Evolutionary conservation across 2,888 invertebrate species (phyloP).

Genomic region (Mythimna vitellina): DNA sequence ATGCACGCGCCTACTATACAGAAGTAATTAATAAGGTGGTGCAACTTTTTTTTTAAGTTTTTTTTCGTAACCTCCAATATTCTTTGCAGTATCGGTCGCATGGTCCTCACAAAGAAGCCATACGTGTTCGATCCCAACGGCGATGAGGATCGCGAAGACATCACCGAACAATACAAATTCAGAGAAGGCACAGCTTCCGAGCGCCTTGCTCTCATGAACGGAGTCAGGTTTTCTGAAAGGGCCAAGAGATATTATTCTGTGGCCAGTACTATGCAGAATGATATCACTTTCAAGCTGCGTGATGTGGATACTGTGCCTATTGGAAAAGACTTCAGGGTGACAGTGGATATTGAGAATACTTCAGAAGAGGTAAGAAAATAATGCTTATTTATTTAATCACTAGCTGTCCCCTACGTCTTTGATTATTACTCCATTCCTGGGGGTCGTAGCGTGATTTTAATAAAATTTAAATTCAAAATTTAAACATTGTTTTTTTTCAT

Average conservation of each 20-base stretch:
- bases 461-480: too few relatives aligned
- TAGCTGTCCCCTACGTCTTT: too few relatives aligned
- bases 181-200: conserved; percentile 94
- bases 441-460: too few relatives aligned
- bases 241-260: conserved; percentile 93
- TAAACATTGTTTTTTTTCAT: too few relatives aligned
- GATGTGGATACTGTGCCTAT: conserved; percentile 93
- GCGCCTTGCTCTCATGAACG: conserved; percentile 93
- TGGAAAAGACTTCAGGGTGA: conserved; percentile 92
- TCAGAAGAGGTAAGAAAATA: conserved; percentile 81
- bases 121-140: conserved; percentile 93
- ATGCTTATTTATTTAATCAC: too few relatives aligned
- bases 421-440: too few relatives aligned
- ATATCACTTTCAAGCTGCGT: conserved; percentile 91
- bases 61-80: background rate
- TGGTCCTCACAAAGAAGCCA: conserved; percentile 94
- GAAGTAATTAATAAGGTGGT: too few relatives aligned
- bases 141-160: conserved; percentile 93
- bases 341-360: conserved; percentile 92
- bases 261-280: conserved; percentile 90
- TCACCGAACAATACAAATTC: conserved; percentile 93
- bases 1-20: too few relatives aligned
- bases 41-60: background rate
- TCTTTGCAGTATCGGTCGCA: conserved; percentile 92
- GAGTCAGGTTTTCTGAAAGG: conserved; percentile 92